Percentiles rank a stretch among this genome's conserved stretches.
Evolutionary conservation across 2,888 invertebrate genomes (phyloP).

Genomic region (Apamea monoglypha): DNA sequence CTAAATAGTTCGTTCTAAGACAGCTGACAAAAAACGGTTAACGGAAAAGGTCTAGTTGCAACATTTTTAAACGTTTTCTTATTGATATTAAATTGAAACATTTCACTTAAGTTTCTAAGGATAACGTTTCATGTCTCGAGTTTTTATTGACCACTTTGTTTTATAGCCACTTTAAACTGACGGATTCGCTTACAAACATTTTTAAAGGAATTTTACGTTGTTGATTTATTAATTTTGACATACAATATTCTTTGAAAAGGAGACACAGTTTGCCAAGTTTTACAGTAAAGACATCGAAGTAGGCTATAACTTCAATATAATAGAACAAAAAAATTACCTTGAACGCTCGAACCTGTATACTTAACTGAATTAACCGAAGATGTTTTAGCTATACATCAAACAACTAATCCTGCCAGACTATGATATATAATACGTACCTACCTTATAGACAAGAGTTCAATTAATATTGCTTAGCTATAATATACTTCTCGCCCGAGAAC

Average conservation of each 20-base stretch:
- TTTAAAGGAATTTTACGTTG: slow-evolving; percentile 49
- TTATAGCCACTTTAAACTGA: slow-evolving; percentile 51
- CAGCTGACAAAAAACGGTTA: too few species aligned
- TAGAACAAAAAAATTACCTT: background rate
- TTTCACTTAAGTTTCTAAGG: slow-evolving; percentile 35
- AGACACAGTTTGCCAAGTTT: slow-evolving; percentile 24
- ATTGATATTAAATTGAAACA: slow-evolving; percentile 27
- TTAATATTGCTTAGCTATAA: slow-evolving; percentile 48
- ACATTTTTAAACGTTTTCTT: slow-evolving; percentile 3
- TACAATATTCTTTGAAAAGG: slow-evolving; percentile 29
- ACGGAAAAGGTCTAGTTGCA: background rate
- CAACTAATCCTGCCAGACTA: slow-evolving; percentile 23
- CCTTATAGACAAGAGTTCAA: slow-evolving; percentile 31
- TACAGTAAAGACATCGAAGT: slow-evolving; percentile 2
- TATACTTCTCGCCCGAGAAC: slow-evolving; percentile 21
- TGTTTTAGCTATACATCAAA: slow-evolving; percentile 10
- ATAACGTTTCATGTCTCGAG: slow-evolving; percentile 24
- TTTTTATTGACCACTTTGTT: slow-evolving; percentile 51
- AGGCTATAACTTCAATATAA: background rate
- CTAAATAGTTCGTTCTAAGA: too few species aligned
- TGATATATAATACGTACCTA: slow-evolving; percentile 9
- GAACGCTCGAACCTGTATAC: background rate
- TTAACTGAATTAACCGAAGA: background rate
- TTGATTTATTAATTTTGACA: slow-evolving; percentile 50
- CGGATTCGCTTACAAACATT: slow-evolving; percentile 34